Percentiles rank a stretch among this genome's conserved stretches.
These are phyloP conservation scores for Podarcis raffonei DNA, from an alignment of 2,113 vertebrate genomes.

Conservation along the genomic window DNA sequence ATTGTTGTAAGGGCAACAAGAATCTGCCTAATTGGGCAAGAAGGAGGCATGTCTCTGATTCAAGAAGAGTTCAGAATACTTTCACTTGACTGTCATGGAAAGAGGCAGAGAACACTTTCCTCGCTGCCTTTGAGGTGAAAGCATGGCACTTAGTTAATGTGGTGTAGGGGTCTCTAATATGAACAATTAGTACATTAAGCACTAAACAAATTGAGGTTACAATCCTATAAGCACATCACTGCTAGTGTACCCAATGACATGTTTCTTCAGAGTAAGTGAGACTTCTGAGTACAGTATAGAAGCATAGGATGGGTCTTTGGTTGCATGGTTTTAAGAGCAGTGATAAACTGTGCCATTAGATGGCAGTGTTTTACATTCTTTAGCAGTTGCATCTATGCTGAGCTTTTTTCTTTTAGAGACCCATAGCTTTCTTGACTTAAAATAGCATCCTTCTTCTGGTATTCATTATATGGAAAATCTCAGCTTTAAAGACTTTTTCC, in stretches of 20 bases:
- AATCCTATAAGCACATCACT: not conserved
- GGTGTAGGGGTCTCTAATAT: not conserved
- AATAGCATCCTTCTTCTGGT: conserved; percentile 11
- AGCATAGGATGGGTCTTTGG: not conserved
- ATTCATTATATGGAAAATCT: conserved; percentile 6
- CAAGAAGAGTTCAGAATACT: too few relatives aligned
- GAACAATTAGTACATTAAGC: not conserved
- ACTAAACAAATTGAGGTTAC: not conserved
- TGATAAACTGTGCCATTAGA: not conserved
- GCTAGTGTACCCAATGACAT: not conserved
- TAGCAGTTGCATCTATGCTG: not conserved
- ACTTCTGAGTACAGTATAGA: not conserved
- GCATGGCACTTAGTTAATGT: too few relatives aligned
- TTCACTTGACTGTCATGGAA: too few relatives aligned
- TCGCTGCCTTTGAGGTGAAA: too few relatives aligned
- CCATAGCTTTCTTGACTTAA: not conserved
- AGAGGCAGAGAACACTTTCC: too few relatives aligned
- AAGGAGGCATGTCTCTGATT: too few relatives aligned
- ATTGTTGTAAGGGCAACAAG: too few relatives aligned
- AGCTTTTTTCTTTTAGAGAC: not conserved
- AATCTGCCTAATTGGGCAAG: too few relatives aligned
- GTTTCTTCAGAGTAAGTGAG: not conserved
- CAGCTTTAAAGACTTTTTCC: conserved; percentile 1
- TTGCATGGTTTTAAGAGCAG: not conserved
- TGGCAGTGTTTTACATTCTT: conserved; percentile 7